These are phyloP conservation scores for Cataglyphis livida DNA, from an alignment of 2,888 invertebrate genomes.

Conservation along the genomic window DNA sequence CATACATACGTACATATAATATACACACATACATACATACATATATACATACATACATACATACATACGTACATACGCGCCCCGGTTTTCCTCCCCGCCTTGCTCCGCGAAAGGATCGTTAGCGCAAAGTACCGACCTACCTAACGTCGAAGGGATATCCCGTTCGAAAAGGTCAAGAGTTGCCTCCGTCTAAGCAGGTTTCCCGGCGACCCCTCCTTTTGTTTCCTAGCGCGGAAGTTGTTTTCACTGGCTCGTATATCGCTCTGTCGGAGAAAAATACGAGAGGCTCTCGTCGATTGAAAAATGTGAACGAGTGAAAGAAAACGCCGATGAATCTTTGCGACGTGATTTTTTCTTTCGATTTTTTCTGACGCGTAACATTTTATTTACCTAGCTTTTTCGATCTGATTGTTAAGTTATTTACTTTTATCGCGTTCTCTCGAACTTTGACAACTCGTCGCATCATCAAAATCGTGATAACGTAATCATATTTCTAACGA, in stretches of 20 bases:
- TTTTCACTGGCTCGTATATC: conserved; percentile 3
- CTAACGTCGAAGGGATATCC: conserved; percentile 79
- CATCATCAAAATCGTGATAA: neutral
- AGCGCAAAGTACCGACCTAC: conserved; percentile 76
- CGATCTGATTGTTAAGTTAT: neutral
- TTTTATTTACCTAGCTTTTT: neutral
- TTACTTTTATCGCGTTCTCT: neutral
- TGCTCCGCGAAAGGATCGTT: conserved; percentile 79
- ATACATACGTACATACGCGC: conserved; percentile 73
- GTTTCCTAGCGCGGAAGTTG: conserved; percentile 32
- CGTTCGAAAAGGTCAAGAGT: conserved; percentile 83
- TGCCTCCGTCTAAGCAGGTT: conserved; percentile 49
- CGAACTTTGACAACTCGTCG: neutral
- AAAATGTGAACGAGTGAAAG: neutral
- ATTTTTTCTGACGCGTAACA: neutral
- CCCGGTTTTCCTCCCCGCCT: conserved; percentile 68
- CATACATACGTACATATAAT: conserved; percentile 62
- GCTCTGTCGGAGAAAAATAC: neutral
- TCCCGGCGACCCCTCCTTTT: conserved; percentile 4
- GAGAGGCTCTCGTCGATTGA: neutral
- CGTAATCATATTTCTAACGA: neutral
- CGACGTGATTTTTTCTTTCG: neutral
- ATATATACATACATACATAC: conserved; percentile 66
- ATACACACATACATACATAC: conserved; percentile 72
- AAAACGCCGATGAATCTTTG: neutral